These are phyloP conservation scores for Piprites chloris DNA, from an alignment of 2,113 vertebrate genomes.

Conservation along the genomic window DNA sequence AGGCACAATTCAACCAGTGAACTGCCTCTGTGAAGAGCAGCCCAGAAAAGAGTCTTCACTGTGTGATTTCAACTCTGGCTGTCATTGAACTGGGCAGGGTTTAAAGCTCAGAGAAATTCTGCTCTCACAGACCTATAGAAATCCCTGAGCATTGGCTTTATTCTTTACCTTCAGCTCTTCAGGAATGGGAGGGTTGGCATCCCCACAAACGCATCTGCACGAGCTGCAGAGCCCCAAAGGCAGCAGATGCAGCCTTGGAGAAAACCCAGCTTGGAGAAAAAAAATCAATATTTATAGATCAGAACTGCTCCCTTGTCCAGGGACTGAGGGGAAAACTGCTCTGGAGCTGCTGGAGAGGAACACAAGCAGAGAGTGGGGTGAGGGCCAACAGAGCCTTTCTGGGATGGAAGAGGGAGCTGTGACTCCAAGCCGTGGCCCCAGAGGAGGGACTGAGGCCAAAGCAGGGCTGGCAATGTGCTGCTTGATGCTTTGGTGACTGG, in stretches of 20 bases:
- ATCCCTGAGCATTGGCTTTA: background rate
- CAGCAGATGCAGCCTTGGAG: background rate
- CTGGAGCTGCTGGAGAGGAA: background rate
- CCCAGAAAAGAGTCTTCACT: background rate
- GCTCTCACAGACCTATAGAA: accelerated
- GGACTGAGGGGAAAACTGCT: background rate
- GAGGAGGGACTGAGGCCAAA: background rate
- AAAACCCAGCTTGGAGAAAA: background rate
- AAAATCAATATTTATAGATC: background rate
- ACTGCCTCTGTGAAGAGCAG: background rate
- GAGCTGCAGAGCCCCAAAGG: background rate
- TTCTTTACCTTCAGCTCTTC: background rate
- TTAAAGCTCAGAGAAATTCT: background rate
- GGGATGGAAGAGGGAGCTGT: background rate
- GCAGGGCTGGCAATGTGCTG: background rate
- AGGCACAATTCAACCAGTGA: background rate
- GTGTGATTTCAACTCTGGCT: background rate
- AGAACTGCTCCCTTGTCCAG: background rate
- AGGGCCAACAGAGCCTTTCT: background rate
- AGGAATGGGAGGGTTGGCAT: background rate
- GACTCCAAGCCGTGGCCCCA: background rate
- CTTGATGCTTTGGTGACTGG: background rate
- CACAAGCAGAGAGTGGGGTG: accelerated
- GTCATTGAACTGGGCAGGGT: background rate
- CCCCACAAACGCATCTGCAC: background rate